Conservation (phyloP, 2,888 invertebrate species). For the Tethea ocularis region DNA sequence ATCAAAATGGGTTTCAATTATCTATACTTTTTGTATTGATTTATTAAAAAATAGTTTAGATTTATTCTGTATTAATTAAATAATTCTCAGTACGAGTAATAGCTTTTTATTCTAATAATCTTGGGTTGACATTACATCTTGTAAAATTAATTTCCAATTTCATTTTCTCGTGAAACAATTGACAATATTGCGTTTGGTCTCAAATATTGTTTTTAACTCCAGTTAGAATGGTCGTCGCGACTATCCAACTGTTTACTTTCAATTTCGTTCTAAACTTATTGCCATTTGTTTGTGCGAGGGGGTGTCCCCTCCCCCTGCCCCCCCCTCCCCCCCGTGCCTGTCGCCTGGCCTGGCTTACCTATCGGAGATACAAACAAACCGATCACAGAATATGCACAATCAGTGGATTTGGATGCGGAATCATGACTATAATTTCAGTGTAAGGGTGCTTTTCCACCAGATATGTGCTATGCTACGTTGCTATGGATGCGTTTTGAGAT, state of each 20-base stretch:
- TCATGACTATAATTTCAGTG: too few species aligned
- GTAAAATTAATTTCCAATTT: not conserved
- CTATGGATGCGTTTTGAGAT: too few species aligned
- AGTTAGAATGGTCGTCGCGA: conserved; percentile 23
- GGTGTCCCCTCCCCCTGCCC: conserved; percentile 10
- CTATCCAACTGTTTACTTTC: conserved; percentile 58
- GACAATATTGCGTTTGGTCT: not conserved
- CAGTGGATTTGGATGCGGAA: not conserved
- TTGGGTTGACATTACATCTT: not conserved
- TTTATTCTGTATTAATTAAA: too few species aligned
- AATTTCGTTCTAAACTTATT: conserved; percentile 59
- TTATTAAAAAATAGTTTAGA: too few species aligned
- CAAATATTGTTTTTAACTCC: conserved; percentile 13
- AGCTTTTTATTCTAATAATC: not conserved
- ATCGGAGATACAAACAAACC: conserved; percentile 6
- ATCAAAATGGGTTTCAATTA: too few species aligned
- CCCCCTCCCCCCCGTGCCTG: conserved; percentile 8
- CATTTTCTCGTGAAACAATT: not conserved
- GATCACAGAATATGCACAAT: not conserved
- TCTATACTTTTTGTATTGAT: too few species aligned
- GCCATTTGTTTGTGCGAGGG: conserved; percentile 41
- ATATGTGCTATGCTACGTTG: too few species aligned
- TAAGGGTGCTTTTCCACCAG: too few species aligned
- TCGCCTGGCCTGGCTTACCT: conserved; percentile 7
- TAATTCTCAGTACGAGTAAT: too few species aligned